Conservation (phyloP, 2,888 invertebrate species). For the Agrotis ipsilon region DNA sequence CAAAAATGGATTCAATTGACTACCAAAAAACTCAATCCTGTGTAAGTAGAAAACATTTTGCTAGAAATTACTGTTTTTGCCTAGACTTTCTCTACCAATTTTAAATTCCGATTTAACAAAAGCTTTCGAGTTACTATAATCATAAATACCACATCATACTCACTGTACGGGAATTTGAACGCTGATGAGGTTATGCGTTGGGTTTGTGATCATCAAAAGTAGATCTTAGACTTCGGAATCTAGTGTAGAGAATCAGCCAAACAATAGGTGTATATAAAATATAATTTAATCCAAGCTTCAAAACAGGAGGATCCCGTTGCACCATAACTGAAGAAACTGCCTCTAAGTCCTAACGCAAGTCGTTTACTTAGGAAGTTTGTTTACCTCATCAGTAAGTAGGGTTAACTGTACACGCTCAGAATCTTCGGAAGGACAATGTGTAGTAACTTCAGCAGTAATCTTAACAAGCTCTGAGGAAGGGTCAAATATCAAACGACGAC, state of each 20-base stretch:
- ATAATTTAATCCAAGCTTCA: not conserved
- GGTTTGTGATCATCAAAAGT: too few species aligned
- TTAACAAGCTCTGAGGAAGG: conserved; percentile 56
- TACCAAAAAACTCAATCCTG: not conserved
- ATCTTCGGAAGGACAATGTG: conserved; percentile 34
- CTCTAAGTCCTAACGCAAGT: conserved; percentile 26
- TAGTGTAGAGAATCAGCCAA: too few species aligned
- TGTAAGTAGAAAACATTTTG: too few species aligned
- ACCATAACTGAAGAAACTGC: conserved; percentile 11
- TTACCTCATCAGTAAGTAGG: conserved; percentile 41
- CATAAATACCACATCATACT: too few species aligned
- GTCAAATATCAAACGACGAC: conserved; percentile 61
- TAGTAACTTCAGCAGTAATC: conserved; percentile 51
- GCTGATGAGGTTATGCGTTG: too few species aligned
- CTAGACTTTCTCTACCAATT: too few species aligned
- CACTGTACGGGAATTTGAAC: too few species aligned
- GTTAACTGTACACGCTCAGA: conserved; percentile 46
- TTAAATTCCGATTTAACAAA: too few species aligned
- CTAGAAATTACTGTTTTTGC: too few species aligned
- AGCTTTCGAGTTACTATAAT: too few species aligned
- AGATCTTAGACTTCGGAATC: too few species aligned
- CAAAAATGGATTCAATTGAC: not conserved
- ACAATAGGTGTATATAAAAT: not conserved
- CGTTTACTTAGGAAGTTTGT: conserved; percentile 44
- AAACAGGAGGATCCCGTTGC: not conserved